These are phyloP conservation scores for Pseudomyrmex sp. DNA, from an alignment of 1,140 invertebrate species.

Conservation along the genomic window DNA sequence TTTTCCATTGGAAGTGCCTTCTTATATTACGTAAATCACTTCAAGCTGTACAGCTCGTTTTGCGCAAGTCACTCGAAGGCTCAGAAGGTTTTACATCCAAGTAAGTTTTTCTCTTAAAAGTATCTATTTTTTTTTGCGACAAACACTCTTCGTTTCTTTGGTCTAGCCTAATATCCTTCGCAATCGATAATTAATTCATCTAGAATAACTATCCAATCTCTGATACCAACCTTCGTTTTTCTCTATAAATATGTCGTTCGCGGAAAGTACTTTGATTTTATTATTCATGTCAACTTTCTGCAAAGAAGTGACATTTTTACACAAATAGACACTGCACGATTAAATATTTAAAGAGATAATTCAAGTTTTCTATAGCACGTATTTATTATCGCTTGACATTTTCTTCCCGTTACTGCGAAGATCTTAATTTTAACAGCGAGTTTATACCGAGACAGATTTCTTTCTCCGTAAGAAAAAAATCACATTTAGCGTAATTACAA, in stretches of 20 bases:
- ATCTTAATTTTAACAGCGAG: neutral
- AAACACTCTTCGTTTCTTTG: conserved; percentile 5
- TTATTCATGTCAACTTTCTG: conserved; percentile 38
- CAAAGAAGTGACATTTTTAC: conserved; percentile 17
- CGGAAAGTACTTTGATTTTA: conserved; percentile 27
- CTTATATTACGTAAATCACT: conserved; percentile 99
- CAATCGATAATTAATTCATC: conserved; percentile 45
- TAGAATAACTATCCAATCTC: conserved; percentile 42
- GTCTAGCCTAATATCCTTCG: conserved; percentile 21
- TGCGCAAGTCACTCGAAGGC: conserved; percentile 99
- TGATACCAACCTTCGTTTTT: neutral
- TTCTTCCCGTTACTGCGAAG: neutral
- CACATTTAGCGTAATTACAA: neutral
- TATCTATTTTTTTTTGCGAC: conserved; percentile 14
- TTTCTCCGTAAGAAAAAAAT: conserved; percentile 1
- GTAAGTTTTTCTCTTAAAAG: conserved; percentile 87
- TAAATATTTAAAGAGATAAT: conserved; percentile 29
- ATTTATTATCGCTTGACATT: conserved; percentile 7
- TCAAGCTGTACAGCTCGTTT: conserved; percentile 99
- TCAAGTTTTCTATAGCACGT: neutral
- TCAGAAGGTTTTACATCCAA: conserved; percentile 99
- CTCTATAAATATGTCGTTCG: conserved; percentile 26
- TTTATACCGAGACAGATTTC: neutral
- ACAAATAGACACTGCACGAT: neutral
- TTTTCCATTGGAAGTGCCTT: conserved; percentile 99